Evolutionary conservation across 37 sponge, comb jelly and placozoan species (phyloP).

Genomic region (Mnemiopsis leidyi): DNA sequence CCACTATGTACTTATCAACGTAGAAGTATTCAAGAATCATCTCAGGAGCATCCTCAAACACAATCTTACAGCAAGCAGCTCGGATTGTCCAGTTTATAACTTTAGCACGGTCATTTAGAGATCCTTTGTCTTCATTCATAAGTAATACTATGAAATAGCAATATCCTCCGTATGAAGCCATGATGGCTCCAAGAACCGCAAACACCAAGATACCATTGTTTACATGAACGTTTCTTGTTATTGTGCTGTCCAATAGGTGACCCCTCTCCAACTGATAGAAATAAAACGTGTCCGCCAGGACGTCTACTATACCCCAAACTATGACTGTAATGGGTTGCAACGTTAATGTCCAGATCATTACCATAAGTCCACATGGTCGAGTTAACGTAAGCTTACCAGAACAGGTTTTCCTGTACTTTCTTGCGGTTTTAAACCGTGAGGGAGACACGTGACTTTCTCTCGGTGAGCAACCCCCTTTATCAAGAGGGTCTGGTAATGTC

Average conservation of each 20-base stretch:
- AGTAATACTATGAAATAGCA: not conserved
- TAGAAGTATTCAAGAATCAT: not conserved
- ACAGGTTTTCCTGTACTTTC: not conserved
- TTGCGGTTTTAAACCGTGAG: no score
- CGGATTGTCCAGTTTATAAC: no score
- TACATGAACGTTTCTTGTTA: not conserved
- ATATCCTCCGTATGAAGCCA: not conserved
- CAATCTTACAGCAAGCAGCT: not conserved
- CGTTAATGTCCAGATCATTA: not conserved
- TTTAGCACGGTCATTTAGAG: no score
- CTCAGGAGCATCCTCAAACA: not conserved
- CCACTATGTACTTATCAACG: not conserved
- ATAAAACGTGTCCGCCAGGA: not conserved
- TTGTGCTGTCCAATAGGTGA: not conserved
- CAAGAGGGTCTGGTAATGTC: no score
- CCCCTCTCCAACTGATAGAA: not conserved
- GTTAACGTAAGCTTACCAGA: not conserved
- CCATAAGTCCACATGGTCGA: not conserved
- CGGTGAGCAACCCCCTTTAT: no score
- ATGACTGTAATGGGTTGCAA: not conserved
- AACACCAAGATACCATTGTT: not conserved
- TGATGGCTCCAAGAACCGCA: not conserved
- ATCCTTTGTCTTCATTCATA: not conserved
- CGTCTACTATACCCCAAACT: not conserved
- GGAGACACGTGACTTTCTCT: no score